phyloP scores from a whole-genome alignment of 2,797 vertebrate genomes.

The Rhodeus uyekii region DNA sequence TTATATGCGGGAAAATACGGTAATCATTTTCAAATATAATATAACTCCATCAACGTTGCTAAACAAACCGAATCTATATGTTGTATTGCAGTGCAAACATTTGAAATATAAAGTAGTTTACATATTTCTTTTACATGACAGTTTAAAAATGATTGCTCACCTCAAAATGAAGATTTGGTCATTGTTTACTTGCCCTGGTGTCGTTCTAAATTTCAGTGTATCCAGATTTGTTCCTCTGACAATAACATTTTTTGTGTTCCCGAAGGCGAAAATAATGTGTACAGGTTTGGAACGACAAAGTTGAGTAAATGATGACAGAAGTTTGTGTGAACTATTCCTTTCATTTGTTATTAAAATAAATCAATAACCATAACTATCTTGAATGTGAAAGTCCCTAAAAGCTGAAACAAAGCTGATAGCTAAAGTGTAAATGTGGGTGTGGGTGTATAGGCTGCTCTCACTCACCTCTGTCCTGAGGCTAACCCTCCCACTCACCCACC shows the following conservation, averaged over 20 bases:
- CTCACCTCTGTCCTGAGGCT: slow-evolving; percentile 77
- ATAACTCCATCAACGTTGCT: background rate
- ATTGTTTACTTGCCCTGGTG: background rate
- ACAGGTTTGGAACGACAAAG: background rate
- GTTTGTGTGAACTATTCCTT: background rate
- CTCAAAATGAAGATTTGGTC: background rate
- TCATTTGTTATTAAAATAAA: background rate
- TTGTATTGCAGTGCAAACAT: background rate
- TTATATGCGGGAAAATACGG: no score
- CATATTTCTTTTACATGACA: background rate
- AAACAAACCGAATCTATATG: background rate
- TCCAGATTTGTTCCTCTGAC: background rate
- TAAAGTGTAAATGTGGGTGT: slow-evolving; percentile 41
- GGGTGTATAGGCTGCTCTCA: slow-evolving; percentile 65
- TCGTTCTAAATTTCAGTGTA: background rate
- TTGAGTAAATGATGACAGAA: background rate
- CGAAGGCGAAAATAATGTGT: background rate
- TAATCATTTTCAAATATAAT: background rate
- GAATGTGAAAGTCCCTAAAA: background rate
- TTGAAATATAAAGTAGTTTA: background rate
- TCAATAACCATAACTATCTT: background rate
- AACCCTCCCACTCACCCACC: slow-evolving; percentile 79
- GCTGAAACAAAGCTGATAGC: background rate
- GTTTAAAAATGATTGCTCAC: background rate
- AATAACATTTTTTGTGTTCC: background rate